Base-by-base conservation (phyloP, 2,113 vertebrate genomes). In the Todiramphus chloris region DNA sequence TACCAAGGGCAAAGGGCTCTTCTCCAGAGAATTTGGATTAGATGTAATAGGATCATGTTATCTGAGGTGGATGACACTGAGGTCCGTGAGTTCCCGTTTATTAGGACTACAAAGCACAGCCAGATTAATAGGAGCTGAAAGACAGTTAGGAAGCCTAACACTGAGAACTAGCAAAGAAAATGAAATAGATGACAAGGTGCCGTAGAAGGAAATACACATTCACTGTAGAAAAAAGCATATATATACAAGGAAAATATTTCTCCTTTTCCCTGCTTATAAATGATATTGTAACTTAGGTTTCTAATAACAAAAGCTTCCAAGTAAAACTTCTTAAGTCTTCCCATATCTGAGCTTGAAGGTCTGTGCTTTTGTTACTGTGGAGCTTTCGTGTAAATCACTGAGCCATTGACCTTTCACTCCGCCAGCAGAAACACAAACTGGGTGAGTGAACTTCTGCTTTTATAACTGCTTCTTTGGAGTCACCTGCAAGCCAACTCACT, bases 191-290 rank as follows among this genome's bases (percentile, higher is more conserved):
- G 39, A 63, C 31, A 39, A 55, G 10, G 27, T 50, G 44, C 14
- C 53, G 23, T 35, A 64, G 55, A 43, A 85, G 13, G 20, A 78
- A 83, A 73, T 48, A 83, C 0, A 63, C 6, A 11, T 48, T 92
- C 39, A 37, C 11, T 28, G 19, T 13, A 68, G 56, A 3, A 51
- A 70, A 76, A 53, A 41, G 2, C 0, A 0, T 11, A 3, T 48
- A n/a, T 9, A 3, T 4, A 46, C 21, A 86, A 41, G n/a, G 46
- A 75, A 95, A 78, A 37, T 10, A 31, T 67, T 64, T n/a, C 76
- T 77, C 28, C 11, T 62, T 78, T 83, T n/a, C 16, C 27, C 8
- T 70, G 31, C 37, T 50, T 67, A 21, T 67, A 51, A 87, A 63
- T 37, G 3, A 51, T 53, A 53, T 20, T 64, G 23, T 51, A 81